Base-by-base conservation (phyloP, 2,888 invertebrate genomes). In the Brachyptera risi region DNA sequence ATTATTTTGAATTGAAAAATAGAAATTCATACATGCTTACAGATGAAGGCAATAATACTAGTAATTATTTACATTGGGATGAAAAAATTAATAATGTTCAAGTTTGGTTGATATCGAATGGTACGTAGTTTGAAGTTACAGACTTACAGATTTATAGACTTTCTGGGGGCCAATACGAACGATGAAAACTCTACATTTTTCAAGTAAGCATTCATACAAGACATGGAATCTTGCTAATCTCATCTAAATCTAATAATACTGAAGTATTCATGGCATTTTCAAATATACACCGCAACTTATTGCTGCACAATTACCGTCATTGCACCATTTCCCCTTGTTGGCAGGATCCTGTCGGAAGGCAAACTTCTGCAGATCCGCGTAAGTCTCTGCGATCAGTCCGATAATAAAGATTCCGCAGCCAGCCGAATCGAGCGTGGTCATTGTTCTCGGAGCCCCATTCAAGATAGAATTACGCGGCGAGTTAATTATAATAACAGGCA, bases 291-390 rank as follows among this genome's bases (percentile, higher is more conserved):
- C n/a, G n/a, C n/a, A n/a, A n/a, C n/a, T n/a, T n/a, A n/a, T n/a
- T n/a, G n/a, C n/a, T n/a, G n/a, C 11, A 31, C 11, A 31, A 31
- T 76, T 74, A 88, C 88, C 94, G 70, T 90, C 91, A 72, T 93
- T 92, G 74, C 95, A 95, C 88, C 93, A 95, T 75, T 89, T 90
- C 27, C 94, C 94, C 74, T 90, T 88, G 73, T 96, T 96, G 0
- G 81, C 81, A 1, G 92, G 90, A 74, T 95, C 92, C 71, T 91
- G 90, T 65, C 92, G 84, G 73, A 95, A 96, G 0, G 89, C 86
- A 69, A 93, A 94, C 73, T 96, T 96, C 71, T 96, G 95, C 56
- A 94, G 78, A 77, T 96, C 96, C 0, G 95, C 93, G 68, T 93
- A 89, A 0, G 92, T 92, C 78, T 96, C 96, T 17, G 89, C 88